Base-by-base conservation (phyloP, 1,140 invertebrate species). In the Helicoverpa armigera region DNA sequence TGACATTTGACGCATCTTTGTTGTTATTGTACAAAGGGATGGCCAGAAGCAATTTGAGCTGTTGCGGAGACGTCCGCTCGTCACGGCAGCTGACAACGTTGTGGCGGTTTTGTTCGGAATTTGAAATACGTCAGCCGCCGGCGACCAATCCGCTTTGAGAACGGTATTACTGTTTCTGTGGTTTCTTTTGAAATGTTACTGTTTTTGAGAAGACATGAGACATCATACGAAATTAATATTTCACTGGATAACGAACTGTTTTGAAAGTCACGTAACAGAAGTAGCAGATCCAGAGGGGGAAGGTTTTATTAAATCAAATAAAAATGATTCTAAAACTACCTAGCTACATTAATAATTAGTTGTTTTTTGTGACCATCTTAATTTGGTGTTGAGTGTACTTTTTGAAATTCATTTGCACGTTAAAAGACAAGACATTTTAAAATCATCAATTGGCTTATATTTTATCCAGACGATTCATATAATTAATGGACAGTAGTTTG, bases 1-100 rank as follows among this genome's bases (percentile, higher is more conserved):
- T 79, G 76, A 79, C 63, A 79, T 70, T 70, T 79, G 76, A 79
- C 31, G 51, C 65, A 69, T 79, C 76, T 79, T 79, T 79, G 76
- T 70, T 58, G 50, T 31, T 14, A 11, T 65, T n/a, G 35, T 43
- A 65, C 76, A 79, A 79, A 79, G 76, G 53, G 35, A 79, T 70
- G 53, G 76, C 76, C 53, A 48, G 54, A 31, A 70, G 76, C 76
- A n/a, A 77, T 67, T 77, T 54, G 11, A 35, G 50, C 10, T 67
- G 16, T 18, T 50, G 18, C 35, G 12, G 51, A 79, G 60, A 79
- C 76, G 76, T 79, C 60, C 65, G 53, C 76, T 50, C 63, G 48
- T 69, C 50, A 54, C 35, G 54, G 16, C n/a, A n/a, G 65, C 76
- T 70, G 76, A 79, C 76, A 79, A 13, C 53, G 35, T 70, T 79